These are phyloP conservation scores for Scolopax mira DNA, from an alignment of 2,113 vertebrate genomes.

Conservation along the genomic window DNA sequence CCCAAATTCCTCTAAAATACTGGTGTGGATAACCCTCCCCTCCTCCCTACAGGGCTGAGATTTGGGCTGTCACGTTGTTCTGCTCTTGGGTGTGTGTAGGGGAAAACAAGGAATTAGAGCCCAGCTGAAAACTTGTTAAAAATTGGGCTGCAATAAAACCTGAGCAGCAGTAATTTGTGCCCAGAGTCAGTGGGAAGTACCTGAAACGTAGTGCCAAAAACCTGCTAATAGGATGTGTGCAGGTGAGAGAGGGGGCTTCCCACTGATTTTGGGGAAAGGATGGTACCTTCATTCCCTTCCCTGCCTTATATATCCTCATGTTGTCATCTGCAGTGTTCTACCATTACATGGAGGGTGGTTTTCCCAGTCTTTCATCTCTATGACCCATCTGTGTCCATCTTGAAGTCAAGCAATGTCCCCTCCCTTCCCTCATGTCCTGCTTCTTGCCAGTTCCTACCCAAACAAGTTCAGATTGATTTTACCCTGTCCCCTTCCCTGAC, in stretches of 20 bases:
- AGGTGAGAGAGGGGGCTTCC: not conserved
- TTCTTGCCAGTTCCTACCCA: no score
- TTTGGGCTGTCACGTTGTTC: not conserved
- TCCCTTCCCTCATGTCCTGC: no score
- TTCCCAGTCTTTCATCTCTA: not conserved
- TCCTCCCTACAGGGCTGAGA: not conserved
- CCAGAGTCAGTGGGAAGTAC: not conserved
- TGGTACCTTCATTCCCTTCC: not conserved
- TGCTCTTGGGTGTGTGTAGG: not conserved
- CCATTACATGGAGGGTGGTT: not conserved
- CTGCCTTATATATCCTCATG: not conserved
- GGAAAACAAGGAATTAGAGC: not conserved
- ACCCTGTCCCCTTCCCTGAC: no score
- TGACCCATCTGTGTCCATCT: accelerated
- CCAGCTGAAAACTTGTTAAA: not conserved
- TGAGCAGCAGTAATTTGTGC: not conserved
- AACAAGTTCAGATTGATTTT: no score
- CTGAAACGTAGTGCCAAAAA: not conserved
- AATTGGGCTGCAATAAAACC: not conserved
- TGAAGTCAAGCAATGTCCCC: accelerated
- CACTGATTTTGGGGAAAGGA: not conserved
- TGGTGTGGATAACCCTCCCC: not conserved
- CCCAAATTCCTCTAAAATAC: not conserved
- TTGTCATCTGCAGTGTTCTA: not conserved
- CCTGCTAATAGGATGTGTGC: not conserved